phyloP scores from a whole-genome alignment of 2,888 invertebrate species.

The Tachina grossa region DNA sequence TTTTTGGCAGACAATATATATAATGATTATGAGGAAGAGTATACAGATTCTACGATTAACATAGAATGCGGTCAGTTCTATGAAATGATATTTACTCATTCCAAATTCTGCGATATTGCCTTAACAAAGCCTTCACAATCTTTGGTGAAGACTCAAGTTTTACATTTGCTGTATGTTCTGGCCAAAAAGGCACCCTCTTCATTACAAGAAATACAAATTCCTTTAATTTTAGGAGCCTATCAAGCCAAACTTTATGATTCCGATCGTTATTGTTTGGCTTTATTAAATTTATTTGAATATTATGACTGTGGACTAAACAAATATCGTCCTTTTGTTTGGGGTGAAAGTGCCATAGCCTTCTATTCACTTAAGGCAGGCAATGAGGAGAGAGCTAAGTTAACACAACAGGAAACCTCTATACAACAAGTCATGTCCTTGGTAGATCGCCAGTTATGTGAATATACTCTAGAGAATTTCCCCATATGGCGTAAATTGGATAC shows the following conservation, averaged over 20 bases:
- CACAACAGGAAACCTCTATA: conserved; percentile 88
- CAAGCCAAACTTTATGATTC: conserved; percentile 87
- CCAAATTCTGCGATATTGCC: conserved; percentile 89
- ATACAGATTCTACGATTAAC: conserved; percentile 78
- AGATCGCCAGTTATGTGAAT: conserved; percentile 85
- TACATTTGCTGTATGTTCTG: conserved; percentile 87
- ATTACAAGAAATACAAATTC: conserved; percentile 88
- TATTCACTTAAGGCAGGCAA: conserved; percentile 86
- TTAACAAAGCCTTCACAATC: conserved; percentile 83
- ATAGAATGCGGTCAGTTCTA: conserved; percentile 84
- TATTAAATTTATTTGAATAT: conserved; percentile 88
- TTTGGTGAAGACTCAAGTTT: conserved; percentile 85
- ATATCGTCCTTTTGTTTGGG: conserved; percentile 93
- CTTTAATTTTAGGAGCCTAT: conserved; percentile 90
- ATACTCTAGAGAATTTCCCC: conserved; percentile 89
- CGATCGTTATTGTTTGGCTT: conserved; percentile 88
- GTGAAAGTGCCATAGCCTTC: conserved; percentile 90
- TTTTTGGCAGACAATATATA: conserved; percentile 85
- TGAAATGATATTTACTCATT: conserved; percentile 90
- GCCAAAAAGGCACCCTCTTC: conserved; percentile 85
- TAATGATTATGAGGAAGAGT: conserved; percentile 79
- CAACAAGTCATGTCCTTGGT: conserved; percentile 89
- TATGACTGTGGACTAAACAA: conserved; percentile 86
- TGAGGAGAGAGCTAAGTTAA: conserved; percentile 84
- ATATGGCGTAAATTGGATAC: conserved; percentile 84